phyloP scores from a whole-genome alignment of 2,888 invertebrate species.

The Scrobipalpa costella region DNA sequence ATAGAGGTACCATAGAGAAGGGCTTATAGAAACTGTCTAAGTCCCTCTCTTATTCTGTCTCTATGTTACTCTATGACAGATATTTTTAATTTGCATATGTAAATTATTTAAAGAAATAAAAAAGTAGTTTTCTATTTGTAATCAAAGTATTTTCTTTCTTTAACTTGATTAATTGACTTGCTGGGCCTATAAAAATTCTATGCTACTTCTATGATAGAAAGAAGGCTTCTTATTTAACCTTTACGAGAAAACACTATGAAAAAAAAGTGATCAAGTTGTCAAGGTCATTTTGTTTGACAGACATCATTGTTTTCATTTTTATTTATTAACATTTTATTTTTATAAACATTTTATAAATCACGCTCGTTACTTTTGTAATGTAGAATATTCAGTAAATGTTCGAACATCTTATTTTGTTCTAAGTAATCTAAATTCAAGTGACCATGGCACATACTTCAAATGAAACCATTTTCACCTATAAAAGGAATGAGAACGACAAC shows the following conservation, averaged over 20 bases:
- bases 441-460: slow-evolving; percentile 42
- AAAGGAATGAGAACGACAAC: slow-evolving; percentile 55
- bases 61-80: too few species aligned
- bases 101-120: not conserved
- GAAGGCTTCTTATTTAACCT: too few species aligned
- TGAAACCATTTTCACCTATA: slow-evolving; percentile 65
- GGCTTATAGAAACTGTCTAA: too few species aligned
- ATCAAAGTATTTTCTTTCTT: not conserved
- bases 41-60: too few species aligned
- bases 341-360: not conserved
- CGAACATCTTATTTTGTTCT: not conserved
- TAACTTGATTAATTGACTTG: too few species aligned
- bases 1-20: too few species aligned
- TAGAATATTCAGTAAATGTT: not conserved
- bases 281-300: too few species aligned
- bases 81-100: not conserved
- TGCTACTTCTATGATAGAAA: not conserved
- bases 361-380: not conserved
- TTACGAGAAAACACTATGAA: too few species aligned
- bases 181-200: too few species aligned
- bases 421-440: slow-evolving; percentile 4
- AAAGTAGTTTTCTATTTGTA: not conserved
- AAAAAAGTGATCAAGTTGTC: too few species aligned
- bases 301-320: not conserved
- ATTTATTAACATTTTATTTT: not conserved